These are phyloP conservation scores for Troides helena DNA, from an alignment of 2,888 invertebrate genomes.

Conservation along the genomic window DNA sequence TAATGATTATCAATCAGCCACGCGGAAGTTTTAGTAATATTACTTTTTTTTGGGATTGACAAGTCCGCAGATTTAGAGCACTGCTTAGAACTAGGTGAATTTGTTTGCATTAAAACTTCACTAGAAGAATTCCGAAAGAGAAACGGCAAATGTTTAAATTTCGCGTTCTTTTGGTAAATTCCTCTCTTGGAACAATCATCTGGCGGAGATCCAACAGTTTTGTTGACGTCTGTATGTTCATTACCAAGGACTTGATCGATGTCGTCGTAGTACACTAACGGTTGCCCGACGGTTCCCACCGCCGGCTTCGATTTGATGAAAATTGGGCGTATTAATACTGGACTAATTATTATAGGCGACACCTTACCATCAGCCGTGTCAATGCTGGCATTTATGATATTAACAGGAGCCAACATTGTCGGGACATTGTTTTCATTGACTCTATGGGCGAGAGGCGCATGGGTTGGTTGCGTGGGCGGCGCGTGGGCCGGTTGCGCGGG, in stretches of 20 bases:
- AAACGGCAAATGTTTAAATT: slow-evolving; percentile 54
- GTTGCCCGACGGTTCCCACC: slow-evolving; percentile 33
- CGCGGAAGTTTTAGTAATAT: slow-evolving; percentile 57
- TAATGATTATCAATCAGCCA: slow-evolving; percentile 67
- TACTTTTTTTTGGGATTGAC: slow-evolving; percentile 45
- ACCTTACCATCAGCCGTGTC: slow-evolving; percentile 39
- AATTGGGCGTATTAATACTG: slow-evolving; percentile 64
- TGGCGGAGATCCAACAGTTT: not conserved
- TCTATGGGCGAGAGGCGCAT: slow-evolving; percentile 37
- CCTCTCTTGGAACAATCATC: slow-evolving; percentile 39
- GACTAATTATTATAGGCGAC: slow-evolving; percentile 65
- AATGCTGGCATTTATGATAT: slow-evolving; percentile 48
- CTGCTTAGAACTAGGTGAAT: slow-evolving; percentile 42
- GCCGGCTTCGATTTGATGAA: slow-evolving; percentile 48
- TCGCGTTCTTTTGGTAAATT: slow-evolving; percentile 60
- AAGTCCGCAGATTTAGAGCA: slow-evolving; percentile 38
- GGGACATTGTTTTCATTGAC: slow-evolving; percentile 44
- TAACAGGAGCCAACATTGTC: slow-evolving; percentile 58
- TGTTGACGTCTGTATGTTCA: slow-evolving; percentile 33
- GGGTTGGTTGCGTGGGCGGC: slow-evolving; percentile 33
- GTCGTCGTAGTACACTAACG: slow-evolving; percentile 64
- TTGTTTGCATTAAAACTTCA: slow-evolving; percentile 47
- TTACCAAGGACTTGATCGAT: slow-evolving; percentile 57
- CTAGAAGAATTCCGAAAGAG: slow-evolving; percentile 53
- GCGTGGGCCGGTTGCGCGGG: too few species aligned